phyloP scores from a whole-genome alignment of 2,797 vertebrate genomes.

The Myotis findleyi region DNA sequence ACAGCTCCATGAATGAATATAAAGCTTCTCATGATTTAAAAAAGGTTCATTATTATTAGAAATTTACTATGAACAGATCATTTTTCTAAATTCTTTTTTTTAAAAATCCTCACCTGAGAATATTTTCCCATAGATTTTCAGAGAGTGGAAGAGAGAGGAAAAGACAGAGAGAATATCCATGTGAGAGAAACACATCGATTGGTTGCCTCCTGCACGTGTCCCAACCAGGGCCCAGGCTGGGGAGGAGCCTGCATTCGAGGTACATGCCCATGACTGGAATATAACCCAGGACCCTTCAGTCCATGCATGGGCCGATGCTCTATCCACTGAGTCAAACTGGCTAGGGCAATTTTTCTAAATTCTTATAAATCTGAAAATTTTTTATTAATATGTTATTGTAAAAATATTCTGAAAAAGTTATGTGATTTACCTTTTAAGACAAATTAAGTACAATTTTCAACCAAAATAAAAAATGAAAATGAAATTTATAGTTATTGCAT shows the following conservation, averaged over 20 bases:
- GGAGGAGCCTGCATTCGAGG: no score
- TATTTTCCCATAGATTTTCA: no score
- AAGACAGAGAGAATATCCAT: no score
- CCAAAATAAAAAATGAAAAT: not conserved
- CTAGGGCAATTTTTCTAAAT: slow-evolving; percentile 4
- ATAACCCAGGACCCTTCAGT: no score
- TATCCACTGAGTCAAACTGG: no score
- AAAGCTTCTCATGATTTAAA: not conserved
- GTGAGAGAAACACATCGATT: no score
- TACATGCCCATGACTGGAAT: no score
- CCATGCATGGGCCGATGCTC: no score
- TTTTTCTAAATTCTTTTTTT: not conserved
- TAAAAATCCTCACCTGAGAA: no score
- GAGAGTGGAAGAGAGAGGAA: no score
- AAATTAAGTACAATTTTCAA: slow-evolving; percentile 52
- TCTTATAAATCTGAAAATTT: not conserved
- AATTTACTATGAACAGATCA: not conserved
- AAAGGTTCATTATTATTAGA: not conserved
- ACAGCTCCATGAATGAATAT: slow-evolving; percentile 6
- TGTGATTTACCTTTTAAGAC: slow-evolving; percentile 26
- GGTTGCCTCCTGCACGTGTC: no score
- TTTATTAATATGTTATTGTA: not conserved
- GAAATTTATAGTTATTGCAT: not conserved
- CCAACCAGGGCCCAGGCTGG: no score
- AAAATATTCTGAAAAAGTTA: not conserved